Percentiles rank a stretch among this genome's conserved stretches.
Conservation (phyloP, 1,140 invertebrate species). For the Tyrophagus putrescentiae region DNA sequence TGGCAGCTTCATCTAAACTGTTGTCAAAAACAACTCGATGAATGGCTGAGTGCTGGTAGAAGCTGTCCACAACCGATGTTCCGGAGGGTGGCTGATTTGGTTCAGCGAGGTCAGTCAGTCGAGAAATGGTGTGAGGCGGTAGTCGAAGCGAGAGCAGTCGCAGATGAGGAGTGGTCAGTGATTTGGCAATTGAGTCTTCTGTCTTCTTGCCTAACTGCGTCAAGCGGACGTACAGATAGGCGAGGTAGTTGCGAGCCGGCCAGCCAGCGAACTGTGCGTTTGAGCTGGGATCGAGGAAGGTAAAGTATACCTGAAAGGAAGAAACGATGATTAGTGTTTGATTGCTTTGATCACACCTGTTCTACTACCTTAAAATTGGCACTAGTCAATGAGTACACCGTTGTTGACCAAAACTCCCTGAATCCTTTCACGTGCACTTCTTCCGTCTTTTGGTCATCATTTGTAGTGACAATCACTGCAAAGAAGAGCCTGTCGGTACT, state of each 20-base stretch:
- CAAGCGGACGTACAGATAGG: constrained; percentile 39
- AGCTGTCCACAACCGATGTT: neutral
- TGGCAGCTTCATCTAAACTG: neutral
- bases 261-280: constrained; percentile 57
- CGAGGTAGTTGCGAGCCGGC: constrained; percentile 63
- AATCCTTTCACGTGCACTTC: too few species aligned
- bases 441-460: neutral
- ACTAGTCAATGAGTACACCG: too few species aligned
- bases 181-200: neutral
- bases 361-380: too few species aligned
- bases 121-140: neutral
- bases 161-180: neutral
- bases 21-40: neutral
- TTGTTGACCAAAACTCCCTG: too few species aligned
- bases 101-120: too few species aligned
- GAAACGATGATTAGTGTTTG: too few species aligned
- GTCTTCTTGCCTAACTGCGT: neutral
- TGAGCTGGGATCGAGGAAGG: constrained; percentile 64
- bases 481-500: constrained; percentile 25
- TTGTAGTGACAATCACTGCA: neutral
- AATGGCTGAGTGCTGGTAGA: neutral
- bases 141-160: neutral
- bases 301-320: constrained; percentile 37
- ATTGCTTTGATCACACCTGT: too few species aligned
- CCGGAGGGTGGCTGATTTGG: too few species aligned